Base-by-base conservation (phyloP, 2,113 vertebrate species). In the Rhinichthys klamathensis region DNA sequence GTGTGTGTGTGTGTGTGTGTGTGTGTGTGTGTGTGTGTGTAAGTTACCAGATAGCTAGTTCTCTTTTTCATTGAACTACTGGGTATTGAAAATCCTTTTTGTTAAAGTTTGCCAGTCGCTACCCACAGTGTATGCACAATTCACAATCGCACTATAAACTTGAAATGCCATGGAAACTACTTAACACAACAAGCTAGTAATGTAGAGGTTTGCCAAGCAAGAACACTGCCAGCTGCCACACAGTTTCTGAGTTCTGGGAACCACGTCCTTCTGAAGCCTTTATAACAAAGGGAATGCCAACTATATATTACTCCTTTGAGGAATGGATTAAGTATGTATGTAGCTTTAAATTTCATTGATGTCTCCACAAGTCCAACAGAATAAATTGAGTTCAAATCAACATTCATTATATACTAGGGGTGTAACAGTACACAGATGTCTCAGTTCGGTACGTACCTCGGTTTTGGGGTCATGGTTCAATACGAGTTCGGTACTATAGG, bases 101-200 rank as follows among this genome's bases (percentile, higher is more conserved):
- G 82, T 87, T 92, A 88, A 84, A 73, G 90, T 92, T 81, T 80
- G 84, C 87, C 25, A 58, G 82, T 92, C 89, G 86, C 61, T 84
- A 87, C 90, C n/a, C 88, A 90, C 87, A 80, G 44, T 90, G 46
- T 82, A 91, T 91, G 88, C 80, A 89, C 38, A 92, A 88, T 85
- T 89, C 69, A 90, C 85, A 91, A 81, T 49, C 21, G 23, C 67
- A 56, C 32, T 38, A 72, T 83, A 73, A 83, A 72, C 32, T 82
- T 88, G 82, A 91, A 92, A 88, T 86, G 77, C 88, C 83, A 91
- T 92, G 90, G 90, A 91, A 93, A 93, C 87, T 91, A 84, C 89
- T 92, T 92, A 91, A 88, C 91, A 93, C 90, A 93, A 90, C 90
- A 93, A 41, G 80, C 82, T 79, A 83, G 88, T 81, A 86, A 91